Evolutionary conservation across 2,888 invertebrate genomes (phyloP), one percentile per base, ranked within the genome.

Genomic region (Latrodectus hesperus): DNA sequence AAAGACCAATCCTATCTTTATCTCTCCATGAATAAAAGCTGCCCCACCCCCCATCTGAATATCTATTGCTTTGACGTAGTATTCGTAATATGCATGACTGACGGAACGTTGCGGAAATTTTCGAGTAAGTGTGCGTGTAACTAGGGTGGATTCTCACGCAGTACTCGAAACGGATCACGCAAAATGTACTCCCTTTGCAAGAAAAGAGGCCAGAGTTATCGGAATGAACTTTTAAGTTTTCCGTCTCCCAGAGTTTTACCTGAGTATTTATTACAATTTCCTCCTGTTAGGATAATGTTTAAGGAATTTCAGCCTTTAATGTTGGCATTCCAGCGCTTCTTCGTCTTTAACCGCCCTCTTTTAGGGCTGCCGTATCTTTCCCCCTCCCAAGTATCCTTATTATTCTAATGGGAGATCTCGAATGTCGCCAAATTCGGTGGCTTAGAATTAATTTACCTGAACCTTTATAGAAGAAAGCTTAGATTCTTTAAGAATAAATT

Each of bases 81-180:
- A 65, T 80, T 38, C 75, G 77, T 77, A 81, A 81, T 87, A 87
- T 87, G 86, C 86, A 87, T 87, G 81, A 72, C 86, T 81, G 67
- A 75, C 84, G 78, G 74, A 64, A 10, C 55, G 81, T 87, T 87
- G 81, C 52, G 81, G 77, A 73, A 73, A 84, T 74, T 38, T 17
- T 64, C 17, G 22, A 55, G 68, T 17, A 16, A 78, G 78, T 78
- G 78, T 73, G 65, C 73, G 77, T 70, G 51, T 79, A 79, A 80
- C 79, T 75, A 75, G 52, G 55, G 12, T n/a, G 53, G 26, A 12
- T 6, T 16, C 65, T 70, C 70, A 64, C 78, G 73, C 79, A 72
- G 38, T 16, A n/a, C 55, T 0, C 10, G 75, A 51, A 52, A 55
- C n/a, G 60, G 70, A 26, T 26, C 64, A 64, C 70, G 71, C 64